Conservation (phyloP, 2,797 vertebrate genomes). For the Clarias pachynema region DNA sequence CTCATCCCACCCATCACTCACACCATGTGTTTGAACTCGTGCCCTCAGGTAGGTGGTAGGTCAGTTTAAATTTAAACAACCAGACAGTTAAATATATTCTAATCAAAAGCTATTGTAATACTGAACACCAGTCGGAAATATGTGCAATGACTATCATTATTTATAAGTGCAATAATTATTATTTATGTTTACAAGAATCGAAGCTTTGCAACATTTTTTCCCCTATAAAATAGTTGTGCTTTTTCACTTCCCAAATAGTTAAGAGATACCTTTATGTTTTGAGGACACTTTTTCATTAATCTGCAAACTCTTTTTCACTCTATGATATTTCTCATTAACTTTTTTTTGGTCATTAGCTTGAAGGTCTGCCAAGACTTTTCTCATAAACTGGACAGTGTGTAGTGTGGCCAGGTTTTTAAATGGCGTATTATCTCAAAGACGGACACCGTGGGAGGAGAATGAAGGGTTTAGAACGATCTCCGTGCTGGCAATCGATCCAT, state of each 20-base stretch:
- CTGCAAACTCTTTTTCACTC: neutral
- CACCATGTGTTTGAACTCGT: too few species aligned
- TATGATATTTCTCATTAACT: neutral
- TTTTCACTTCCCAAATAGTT: neutral
- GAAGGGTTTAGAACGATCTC: conserved; percentile 23
- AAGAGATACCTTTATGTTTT: neutral
- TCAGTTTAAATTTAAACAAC: too few species aligned
- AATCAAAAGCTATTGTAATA: too few species aligned
- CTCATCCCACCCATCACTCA: too few species aligned
- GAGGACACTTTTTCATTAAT: neutral
- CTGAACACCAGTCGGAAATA: too few species aligned
- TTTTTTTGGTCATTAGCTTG: neutral
- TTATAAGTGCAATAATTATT: too few species aligned
- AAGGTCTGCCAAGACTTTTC: neutral
- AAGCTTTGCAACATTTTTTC: too few species aligned
- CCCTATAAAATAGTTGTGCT: neutral
- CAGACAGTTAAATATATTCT: too few species aligned
- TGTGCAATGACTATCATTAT: too few species aligned
- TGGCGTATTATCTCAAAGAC: conserved; percentile 15
- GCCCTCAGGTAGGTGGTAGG: too few species aligned
- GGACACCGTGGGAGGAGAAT: neutral
- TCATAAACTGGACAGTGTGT: conserved; percentile 1
- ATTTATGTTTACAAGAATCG: too few species aligned
- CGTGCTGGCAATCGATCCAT: conserved; percentile 30
- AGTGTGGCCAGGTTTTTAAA: conserved; percentile 28